Conservation (phyloP, 2,888 invertebrate genomes). For the Monochamus alternatus region DNA sequence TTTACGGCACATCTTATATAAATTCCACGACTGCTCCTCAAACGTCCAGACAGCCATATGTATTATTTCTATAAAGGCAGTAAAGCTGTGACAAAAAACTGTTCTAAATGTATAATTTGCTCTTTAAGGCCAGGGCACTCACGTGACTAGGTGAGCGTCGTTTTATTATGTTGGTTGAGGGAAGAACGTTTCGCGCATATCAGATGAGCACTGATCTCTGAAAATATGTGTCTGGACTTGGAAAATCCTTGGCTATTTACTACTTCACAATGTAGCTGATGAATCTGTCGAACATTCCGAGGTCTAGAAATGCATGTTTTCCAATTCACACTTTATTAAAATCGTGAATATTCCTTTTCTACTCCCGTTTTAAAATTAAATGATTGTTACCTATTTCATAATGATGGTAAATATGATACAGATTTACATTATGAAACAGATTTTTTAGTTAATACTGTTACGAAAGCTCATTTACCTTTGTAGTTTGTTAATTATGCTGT, state of each 20-base stretch:
- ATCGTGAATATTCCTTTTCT: no score
- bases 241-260: conserved; percentile 29
- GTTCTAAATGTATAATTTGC: neutral
- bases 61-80: no score
- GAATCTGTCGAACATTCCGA: neutral
- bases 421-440: no score
- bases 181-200: conserved; percentile 29
- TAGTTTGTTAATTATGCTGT: no score
- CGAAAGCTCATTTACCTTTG: no score
- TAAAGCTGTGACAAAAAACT: neutral
- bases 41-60: neutral
- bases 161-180: conserved; percentile 32
- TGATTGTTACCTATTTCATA: no score
- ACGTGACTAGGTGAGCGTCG: conserved; percentile 30
- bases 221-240: conserved; percentile 35
- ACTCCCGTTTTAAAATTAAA: no score
- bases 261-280: conserved; percentile 24
- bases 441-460: no score
- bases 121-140: neutral
- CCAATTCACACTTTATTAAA: no score
- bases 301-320: neutral
- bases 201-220: conserved; percentile 30
- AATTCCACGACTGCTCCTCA: neutral
- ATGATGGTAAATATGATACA: no score
- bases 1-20: neutral